phyloP scores from a whole-genome alignment of 2,113 vertebrate species.

The Bagarius yarrelli region DNA sequence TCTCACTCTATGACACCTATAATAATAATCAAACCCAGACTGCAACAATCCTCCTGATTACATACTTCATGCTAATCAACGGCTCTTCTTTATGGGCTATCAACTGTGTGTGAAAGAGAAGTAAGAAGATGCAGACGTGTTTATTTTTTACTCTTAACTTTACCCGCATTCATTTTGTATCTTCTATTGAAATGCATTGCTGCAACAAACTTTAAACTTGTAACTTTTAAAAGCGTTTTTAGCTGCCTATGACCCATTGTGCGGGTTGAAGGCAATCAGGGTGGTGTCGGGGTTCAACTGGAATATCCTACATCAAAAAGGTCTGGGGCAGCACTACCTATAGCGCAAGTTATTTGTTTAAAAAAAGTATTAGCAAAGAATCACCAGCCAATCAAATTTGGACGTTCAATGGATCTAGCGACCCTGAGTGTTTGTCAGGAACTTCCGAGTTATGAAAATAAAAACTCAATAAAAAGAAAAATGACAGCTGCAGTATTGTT shows the following conservation, averaged over 20 bases:
- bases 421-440: too few species aligned
- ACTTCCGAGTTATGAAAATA: too few species aligned
- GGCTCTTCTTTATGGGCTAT: constrained; percentile 9
- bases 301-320: too few species aligned
- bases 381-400: too few species aligned
- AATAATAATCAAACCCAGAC: constrained; percentile 41
- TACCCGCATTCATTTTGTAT: not conserved
- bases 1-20: not conserved
- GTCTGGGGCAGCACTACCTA: too few species aligned
- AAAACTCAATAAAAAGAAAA: too few species aligned
- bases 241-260: not conserved
- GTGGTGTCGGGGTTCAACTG: not conserved
- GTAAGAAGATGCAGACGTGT: too few species aligned
- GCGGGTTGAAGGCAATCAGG: not conserved
- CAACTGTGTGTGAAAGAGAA: not conserved
- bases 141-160: not conserved
- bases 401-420: too few species aligned
- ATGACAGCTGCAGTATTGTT: too few species aligned
- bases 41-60: constrained; percentile 38
- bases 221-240: not conserved
- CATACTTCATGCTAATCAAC: constrained; percentile 32
- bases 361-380: too few species aligned
- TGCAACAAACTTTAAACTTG: not conserved
- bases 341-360: too few species aligned
- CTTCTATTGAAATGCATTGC: not conserved